A percentile compares a stretch with the other conserved stretches of the same genome.
Evolutionary conservation across 2,888 invertebrate genomes (phyloP).

Genomic region (Nemurella pictetii): DNA sequence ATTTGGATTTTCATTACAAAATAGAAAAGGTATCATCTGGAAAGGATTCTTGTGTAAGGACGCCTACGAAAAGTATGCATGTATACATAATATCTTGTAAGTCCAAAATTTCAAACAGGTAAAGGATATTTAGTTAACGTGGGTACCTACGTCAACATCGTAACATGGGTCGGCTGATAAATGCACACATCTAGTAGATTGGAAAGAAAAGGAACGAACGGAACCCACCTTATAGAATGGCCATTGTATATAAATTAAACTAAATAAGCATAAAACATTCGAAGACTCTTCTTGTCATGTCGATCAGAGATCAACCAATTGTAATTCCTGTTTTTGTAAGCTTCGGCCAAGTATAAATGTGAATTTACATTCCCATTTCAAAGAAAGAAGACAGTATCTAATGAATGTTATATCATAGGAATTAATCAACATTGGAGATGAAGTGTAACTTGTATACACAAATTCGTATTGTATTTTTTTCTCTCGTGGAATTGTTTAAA

Average conservation of each 20-base stretch:
- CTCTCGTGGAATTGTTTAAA: neutral
- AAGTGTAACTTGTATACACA: neutral
- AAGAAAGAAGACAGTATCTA: neutral
- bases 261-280: too few species aligned
- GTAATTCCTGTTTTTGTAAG: neutral
- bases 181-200: too few species aligned
- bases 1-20: too few species aligned
- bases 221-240: too few species aligned
- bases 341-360: neutral
- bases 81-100: neutral
- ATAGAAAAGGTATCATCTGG: neutral
- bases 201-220: too few species aligned
- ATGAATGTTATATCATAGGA: neutral
- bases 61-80: neutral
- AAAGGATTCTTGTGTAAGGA: neutral
- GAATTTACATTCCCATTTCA: neutral
- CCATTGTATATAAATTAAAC: neutral
- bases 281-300: neutral
- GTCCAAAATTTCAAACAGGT: neutral
- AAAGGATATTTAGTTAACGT: neutral
- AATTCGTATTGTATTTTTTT: neutral
- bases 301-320: neutral
- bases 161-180: too few species aligned
- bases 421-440: neutral
- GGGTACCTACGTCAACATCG: too few species aligned